A percentile compares a stretch with the other conserved stretches of the same genome.
These are phyloP conservation scores for Lasius fuliginosus DNA, from an alignment of 2,888 invertebrate species.

Conservation along the genomic window DNA sequence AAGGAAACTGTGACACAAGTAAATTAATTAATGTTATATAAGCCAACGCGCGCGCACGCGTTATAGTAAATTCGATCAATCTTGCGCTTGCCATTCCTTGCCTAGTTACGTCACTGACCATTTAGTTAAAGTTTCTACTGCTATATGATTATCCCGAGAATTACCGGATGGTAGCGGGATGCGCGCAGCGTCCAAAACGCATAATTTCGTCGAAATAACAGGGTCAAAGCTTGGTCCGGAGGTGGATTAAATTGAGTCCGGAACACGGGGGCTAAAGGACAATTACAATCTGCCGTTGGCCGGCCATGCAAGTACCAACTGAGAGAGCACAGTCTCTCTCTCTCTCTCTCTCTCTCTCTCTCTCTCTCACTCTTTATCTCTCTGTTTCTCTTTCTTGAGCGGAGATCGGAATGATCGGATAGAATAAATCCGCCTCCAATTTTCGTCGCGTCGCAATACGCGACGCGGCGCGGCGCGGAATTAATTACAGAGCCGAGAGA, in stretches of 20 bases:
- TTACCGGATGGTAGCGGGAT: slow-evolving; percentile 34
- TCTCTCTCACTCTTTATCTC: not conserved
- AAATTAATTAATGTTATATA: not conserved
- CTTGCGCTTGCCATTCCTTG: not conserved
- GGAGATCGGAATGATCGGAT: not conserved
- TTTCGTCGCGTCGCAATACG: slow-evolving; percentile 29
- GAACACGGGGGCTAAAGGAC: slow-evolving; percentile 35
- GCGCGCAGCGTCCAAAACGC: slow-evolving; percentile 43
- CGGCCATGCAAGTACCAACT: slow-evolving; percentile 29
- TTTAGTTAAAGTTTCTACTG: slow-evolving; percentile 25
- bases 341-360: not conserved
- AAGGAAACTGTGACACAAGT: not conserved
- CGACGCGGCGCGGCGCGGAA: slow-evolving; percentile 29
- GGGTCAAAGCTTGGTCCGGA: slow-evolving; percentile 40
- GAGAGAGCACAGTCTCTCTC: slow-evolving; percentile 26
- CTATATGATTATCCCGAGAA: slow-evolving; percentile 44
- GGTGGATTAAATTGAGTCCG: slow-evolving; percentile 46
- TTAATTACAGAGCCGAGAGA: slow-evolving; percentile 44
- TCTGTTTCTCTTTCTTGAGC: not conserved
- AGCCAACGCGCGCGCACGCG: not conserved
- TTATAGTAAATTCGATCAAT: slow-evolving; percentile 9
- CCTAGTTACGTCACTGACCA: slow-evolving; percentile 23
- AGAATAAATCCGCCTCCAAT: slow-evolving; percentile 40
- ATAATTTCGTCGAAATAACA: slow-evolving; percentile 55
- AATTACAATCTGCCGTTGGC: slow-evolving; percentile 38